phyloP scores from a whole-genome alignment of 2,797 vertebrate genomes.

The Sebastes cheni region DNA sequence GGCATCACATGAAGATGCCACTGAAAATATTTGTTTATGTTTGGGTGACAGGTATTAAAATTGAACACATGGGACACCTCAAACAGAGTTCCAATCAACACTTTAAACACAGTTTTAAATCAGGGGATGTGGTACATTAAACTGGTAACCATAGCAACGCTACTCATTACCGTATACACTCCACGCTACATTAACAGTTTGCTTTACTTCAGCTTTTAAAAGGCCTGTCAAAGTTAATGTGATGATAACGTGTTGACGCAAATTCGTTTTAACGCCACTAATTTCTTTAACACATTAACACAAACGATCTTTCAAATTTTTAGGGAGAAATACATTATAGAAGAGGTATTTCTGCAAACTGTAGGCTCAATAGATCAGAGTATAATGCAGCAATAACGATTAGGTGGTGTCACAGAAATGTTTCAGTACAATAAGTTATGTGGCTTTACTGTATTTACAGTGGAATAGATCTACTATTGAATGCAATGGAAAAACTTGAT shows the following conservation, averaged over 20 bases:
- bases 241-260: too few species aligned
- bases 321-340: background rate
- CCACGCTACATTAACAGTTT: too few species aligned
- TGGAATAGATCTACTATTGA: background rate
- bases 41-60: background rate
- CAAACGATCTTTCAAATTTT: too few species aligned
- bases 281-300: too few species aligned
- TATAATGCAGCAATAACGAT: background rate
- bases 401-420: background rate
- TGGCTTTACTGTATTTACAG: background rate
- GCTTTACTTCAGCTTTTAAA: too few species aligned
- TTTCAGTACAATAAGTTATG: background rate
- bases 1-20: background rate
- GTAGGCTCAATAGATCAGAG: background rate
- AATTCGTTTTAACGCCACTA: too few species aligned
- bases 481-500: background rate
- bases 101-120: background rate
- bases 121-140: background rate
- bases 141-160: background rate
- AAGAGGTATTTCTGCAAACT: background rate
- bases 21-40: background rate
- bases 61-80: background rate
- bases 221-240: too few species aligned
- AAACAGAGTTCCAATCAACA: background rate
- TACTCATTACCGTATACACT: too few species aligned